These are phyloP conservation scores for Protophormia terraenovae DNA, from an alignment of 2,888 invertebrate genomes.

Conservation along the genomic window DNA sequence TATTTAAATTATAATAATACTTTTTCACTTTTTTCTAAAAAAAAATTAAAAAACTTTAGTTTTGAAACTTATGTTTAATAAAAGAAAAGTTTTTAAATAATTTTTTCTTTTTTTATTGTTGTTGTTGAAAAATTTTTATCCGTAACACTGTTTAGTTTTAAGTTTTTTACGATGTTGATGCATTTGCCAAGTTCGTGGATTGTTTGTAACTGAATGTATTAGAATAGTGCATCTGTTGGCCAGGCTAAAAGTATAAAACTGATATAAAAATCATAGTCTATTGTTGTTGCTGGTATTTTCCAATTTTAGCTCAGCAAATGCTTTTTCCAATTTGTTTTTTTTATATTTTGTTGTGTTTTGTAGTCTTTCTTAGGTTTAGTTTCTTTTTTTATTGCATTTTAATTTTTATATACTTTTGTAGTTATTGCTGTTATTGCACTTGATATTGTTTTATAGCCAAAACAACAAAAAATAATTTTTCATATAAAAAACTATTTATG, in stretches of 20 bases:
- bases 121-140: conserved; percentile 25
- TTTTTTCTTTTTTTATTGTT: conserved; percentile 18
- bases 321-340: conserved; percentile 4
- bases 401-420: conserved; percentile 13
- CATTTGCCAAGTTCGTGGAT: conserved; percentile 62
- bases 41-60: conserved; percentile 33
- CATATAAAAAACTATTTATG: conserved; percentile 42
- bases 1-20: neutral
- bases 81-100: conserved; percentile 15
- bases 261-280: conserved; percentile 24
- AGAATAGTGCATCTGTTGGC: conserved; percentile 36
- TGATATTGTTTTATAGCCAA: conserved; percentile 42
- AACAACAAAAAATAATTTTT: conserved; percentile 14
- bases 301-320: neutral
- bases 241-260: conserved; percentile 27
- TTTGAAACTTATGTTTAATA: conserved; percentile 30
- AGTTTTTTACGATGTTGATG: conserved; percentile 29
- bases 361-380: too few relatives aligned
- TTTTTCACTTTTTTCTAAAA: neutral
- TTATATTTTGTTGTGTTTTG: conserved; percentile 1
- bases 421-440: conserved; percentile 43
- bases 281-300: neutral
- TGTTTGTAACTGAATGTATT: conserved; percentile 50
- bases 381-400: conserved; percentile 22
- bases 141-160: conserved; percentile 8